Base-by-base conservation (phyloP, 2,797 vertebrate genomes). In the Artibeus jamaicensis region DNA sequence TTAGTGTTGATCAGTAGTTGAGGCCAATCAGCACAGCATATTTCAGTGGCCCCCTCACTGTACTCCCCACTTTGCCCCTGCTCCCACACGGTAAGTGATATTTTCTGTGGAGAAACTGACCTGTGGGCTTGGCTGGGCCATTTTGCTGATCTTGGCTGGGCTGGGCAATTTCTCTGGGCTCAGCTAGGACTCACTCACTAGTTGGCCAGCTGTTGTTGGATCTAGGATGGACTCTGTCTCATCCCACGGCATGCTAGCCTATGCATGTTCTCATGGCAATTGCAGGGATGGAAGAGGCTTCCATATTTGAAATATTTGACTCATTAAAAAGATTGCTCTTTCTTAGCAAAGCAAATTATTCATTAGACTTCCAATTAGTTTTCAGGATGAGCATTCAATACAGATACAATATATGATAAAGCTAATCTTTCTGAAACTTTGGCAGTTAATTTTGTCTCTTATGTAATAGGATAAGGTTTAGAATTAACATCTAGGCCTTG, bases 361-460 rank as follows among this genome's bases (percentile, higher is more conserved):
- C 87, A 96, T 97, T 96, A 92, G 86, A 83, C 85, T 97, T 96
- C 53, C 96, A 92, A 92, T 96, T 95, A 96, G 82, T 94, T 97
- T 96, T 93, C 87, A 96, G 93, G 26, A 74, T 39, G 29, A 94
- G 9, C 83, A 96, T 91, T 96, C 82, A 96, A 50, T 96, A 93
- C 53, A 94, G 94, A 96, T 90, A 88, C 71, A 95, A 91, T 95
- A 73, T 88, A 78, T 96, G 91, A 97, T 90, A 97, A 77, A 97
- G 92, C 53, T 96, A 93, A 96, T 90, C 93, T 97, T 97, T 97
- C 96, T 86, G 84, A 94, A 94, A 78, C 55, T 71, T 90, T 95
- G 97, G 85, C 85, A 89, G 81, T 95, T 97, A 95, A 97, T 96
- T 96, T 94, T 91, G 89, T 97, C 93, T 96, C 70, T 96, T 93